A percentile compares a stretch with the other conserved stretches of the same genome.
These are phyloP conservation scores for Okapia johnstoni DNA, from an alignment of 2,113 vertebrate genomes.

Conservation along the genomic window DNA sequence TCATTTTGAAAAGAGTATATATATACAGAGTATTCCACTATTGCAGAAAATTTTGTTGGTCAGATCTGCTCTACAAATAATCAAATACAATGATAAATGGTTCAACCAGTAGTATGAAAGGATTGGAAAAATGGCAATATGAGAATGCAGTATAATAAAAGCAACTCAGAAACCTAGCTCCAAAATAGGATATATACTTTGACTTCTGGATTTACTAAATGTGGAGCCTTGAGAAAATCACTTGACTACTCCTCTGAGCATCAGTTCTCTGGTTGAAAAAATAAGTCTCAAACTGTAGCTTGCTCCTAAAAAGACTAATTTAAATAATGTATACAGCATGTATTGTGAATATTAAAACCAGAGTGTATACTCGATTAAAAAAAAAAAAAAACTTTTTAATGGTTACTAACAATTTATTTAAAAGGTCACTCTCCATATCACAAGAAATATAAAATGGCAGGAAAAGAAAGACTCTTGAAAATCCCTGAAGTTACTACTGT, in stretches of 20 bases:
- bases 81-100: background rate
- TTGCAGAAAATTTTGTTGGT: background rate
- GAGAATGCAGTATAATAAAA: background rate
- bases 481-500: too few relatives aligned
- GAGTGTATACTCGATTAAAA: background rate
- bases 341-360: background rate
- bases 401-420: background rate
- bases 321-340: background rate
- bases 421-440: background rate
- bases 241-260: background rate
- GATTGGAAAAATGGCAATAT: background rate
- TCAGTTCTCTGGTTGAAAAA: background rate
- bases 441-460: background rate
- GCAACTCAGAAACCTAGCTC: background rate
- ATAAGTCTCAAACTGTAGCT: background rate
- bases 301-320: background rate
- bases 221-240: background rate
- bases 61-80: background rate
- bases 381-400: background rate
- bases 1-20: background rate
- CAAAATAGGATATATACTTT: background rate
- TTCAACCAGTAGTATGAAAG: background rate
- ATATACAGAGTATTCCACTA: background rate
- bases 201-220: background rate
- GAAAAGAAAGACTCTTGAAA: background rate